A percentile compares a stretch with the other conserved stretches of the same genome.
phyloP scores from a whole-genome alignment of 2,113 vertebrate genomes.

The Phyllostomus discolor region DNA sequence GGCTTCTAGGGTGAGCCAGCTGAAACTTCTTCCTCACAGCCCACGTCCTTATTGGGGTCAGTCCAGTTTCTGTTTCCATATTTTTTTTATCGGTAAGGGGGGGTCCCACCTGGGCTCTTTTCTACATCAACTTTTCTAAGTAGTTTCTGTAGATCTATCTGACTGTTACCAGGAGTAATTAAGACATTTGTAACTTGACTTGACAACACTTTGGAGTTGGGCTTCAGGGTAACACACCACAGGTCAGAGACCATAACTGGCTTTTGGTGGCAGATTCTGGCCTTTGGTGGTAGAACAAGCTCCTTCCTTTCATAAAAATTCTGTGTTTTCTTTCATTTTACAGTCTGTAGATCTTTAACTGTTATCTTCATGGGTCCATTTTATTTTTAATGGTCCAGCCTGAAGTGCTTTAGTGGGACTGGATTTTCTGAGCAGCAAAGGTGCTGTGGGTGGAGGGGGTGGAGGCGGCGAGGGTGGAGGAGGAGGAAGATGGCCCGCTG shows the following conservation, averaged over 20 bases:
- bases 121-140: slow-evolving; percentile 84
- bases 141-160: slow-evolving; percentile 82
- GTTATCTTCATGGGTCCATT: slow-evolving; percentile 81
- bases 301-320: slow-evolving; percentile 24
- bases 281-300: slow-evolving; percentile 67
- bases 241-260: slow-evolving; percentile 83
- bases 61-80: slow-evolving; percentile 80
- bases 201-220: slow-evolving; percentile 70
- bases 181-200: slow-evolving; percentile 65
- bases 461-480: background rate
- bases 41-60: slow-evolving; percentile 83
- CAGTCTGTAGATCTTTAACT: slow-evolving; percentile 85
- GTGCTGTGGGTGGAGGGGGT: slow-evolving; percentile 57
- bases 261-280: too few relatives aligned
- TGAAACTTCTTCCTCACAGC: slow-evolving; percentile 84
- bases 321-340: slow-evolving; percentile 84
- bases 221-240: slow-evolving; percentile 80
- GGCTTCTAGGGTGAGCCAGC: slow-evolving; percentile 83
- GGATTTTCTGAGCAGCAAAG: slow-evolving; percentile 66
- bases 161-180: slow-evolving; percentile 78
- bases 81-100: slow-evolving; percentile 85
- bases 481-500: background rate
- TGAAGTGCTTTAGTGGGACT: slow-evolving; percentile 56
- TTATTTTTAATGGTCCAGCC: slow-evolving; percentile 58
- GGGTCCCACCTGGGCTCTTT: slow-evolving; percentile 87